These are phyloP conservation scores for Drosophila anomalata DNA, from an alignment of 2,888 invertebrate species.

Conservation along the genomic window DNA sequence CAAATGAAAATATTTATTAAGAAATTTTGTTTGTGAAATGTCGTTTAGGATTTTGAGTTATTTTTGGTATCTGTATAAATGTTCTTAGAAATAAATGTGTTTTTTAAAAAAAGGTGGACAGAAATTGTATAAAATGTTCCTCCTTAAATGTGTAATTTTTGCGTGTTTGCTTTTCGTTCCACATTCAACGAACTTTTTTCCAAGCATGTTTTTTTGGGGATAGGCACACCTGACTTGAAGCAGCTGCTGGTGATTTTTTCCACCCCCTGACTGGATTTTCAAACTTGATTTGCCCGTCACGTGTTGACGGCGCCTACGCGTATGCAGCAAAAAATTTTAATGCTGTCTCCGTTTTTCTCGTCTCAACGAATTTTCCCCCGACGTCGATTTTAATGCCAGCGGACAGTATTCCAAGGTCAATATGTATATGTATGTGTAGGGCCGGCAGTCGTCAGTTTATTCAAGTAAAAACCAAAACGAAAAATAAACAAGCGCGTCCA, in stretches of 20 bases:
- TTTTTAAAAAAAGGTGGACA: too few relatives aligned
- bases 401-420: slow-evolving; percentile 50
- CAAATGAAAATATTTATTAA: too few relatives aligned
- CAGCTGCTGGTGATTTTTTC: neutral
- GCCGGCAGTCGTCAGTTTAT: slow-evolving; percentile 36
- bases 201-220: neutral
- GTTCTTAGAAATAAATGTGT: too few relatives aligned
- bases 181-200: neutral
- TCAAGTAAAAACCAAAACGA: slow-evolving; percentile 1
- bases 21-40: too few relatives aligned
- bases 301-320: slow-evolving; percentile 49
- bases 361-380: neutral
- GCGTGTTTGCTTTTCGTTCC: too few relatives aligned
- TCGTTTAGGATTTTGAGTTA: too few relatives aligned
- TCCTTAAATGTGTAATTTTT: too few relatives aligned
- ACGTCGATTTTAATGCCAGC: slow-evolving; percentile 8
- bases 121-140: too few relatives aligned
- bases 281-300: slow-evolving; percentile 49
- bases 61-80: too few relatives aligned
- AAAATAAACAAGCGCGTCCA: slow-evolving; percentile 11
- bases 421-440: neutral
- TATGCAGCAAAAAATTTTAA: slow-evolving; percentile 52
- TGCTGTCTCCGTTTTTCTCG: slow-evolving; percentile 23
- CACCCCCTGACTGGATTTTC: neutral
- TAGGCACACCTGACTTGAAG: slow-evolving; percentile 24